Percentiles rank a stretch among this genome's conserved stretches.
These are phyloP conservation scores for Lerista edwardsae DNA, from an alignment of 2,797 vertebrate genomes.

Conservation along the genomic window DNA sequence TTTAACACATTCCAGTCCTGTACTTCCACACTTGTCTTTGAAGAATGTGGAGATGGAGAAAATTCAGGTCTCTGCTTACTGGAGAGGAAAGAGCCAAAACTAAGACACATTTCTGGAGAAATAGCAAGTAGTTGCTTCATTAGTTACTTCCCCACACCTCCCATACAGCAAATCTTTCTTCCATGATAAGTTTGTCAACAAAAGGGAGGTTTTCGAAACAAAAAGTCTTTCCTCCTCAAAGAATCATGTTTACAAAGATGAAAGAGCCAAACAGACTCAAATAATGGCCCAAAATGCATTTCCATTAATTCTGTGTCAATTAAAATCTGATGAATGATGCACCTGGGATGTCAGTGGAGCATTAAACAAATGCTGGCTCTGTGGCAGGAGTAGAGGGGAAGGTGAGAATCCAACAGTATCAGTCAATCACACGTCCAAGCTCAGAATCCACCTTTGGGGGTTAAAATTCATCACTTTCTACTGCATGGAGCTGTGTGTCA, in stretches of 20 bases:
- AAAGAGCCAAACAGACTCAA: constrained; percentile 72
- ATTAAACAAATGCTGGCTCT: constrained; percentile 72
- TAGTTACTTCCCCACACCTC: constrained; percentile 72
- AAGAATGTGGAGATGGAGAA: constrained; percentile 72
- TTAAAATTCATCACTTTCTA: constrained; percentile 96
- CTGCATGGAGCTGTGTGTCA: constrained; percentile 94
- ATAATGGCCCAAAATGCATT: constrained; percentile 78
- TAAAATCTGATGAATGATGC: constrained; percentile 65
- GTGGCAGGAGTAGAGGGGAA: constrained; percentile 73
- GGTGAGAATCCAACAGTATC: constrained; percentile 75
- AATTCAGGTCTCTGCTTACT: constrained; percentile 76
- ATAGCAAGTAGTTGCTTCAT: constrained; percentile 75
- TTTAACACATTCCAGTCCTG: constrained; percentile 73
- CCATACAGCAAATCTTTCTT: constrained; percentile 75
- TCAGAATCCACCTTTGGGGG: constrained; percentile 68
- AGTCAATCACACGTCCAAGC: constrained; percentile 74
- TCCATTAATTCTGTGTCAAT: constrained; percentile 72
- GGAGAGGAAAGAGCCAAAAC: constrained; percentile 75
- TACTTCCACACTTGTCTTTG: constrained; percentile 71
- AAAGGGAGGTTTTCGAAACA: constrained; percentile 69
- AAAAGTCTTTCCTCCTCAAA: constrained; percentile 68
- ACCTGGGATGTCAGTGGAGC: constrained; percentile 62
- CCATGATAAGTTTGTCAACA: constrained; percentile 74
- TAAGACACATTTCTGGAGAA: constrained; percentile 77
- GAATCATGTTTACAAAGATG: constrained; percentile 64